These are phyloP conservation scores for Gallinago paraguaiae DNA, from an alignment of 2,113 vertebrate species.

Conservation along the genomic window DNA sequence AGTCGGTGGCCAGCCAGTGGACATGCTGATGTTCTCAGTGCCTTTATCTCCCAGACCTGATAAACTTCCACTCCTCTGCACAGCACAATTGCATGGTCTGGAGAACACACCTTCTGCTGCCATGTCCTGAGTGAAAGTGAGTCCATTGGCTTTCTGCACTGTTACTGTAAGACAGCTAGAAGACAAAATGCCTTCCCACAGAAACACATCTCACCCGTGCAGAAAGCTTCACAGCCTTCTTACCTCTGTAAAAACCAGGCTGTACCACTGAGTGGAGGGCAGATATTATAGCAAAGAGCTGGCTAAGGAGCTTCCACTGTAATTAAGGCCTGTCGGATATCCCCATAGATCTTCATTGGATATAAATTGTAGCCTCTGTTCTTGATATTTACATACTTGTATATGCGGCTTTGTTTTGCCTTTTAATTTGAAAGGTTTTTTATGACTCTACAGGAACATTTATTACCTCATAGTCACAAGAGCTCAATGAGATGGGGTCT, in stretches of 20 bases:
- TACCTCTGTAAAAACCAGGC: neutral
- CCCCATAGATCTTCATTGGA: neutral
- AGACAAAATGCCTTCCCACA: neutral
- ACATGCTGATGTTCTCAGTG: neutral
- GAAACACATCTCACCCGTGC: neutral
- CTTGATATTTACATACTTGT: neutral
- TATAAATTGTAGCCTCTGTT: neutral
- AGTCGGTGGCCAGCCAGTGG: neutral
- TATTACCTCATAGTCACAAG: neutral
- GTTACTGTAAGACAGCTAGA: neutral
- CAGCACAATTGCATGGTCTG: neutral
- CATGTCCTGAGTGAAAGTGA: neutral
- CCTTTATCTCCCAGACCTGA: neutral
- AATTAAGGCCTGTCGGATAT: neutral
- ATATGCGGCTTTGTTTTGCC: accelerated
- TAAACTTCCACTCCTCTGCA: neutral
- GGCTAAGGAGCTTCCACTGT: neutral
- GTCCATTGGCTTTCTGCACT: neutral
- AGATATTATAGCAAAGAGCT: neutral
- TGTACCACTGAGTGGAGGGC: neutral
- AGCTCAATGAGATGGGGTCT: neutral
- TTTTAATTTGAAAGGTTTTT: slow-evolving; percentile 16
- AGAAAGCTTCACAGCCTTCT: neutral
- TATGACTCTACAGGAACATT: neutral
- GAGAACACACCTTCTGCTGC: neutral